A percentile compares a stretch with the other conserved stretches of the same genome.
Conservation (phyloP, 2,113 vertebrate genomes). For the pig (Sus scrofa) region T2T-Sscrofa CM000822.6:48757001-48757500, state of each 20-base stretch:
- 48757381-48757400: slow-evolving; percentile 68
- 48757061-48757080: not conserved
- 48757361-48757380: slow-evolving; percentile 76
- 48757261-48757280: slow-evolving; percentile 61
- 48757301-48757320: slow-evolving; percentile 1
- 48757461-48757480: slow-evolving; percentile 59
- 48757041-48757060: not conserved
- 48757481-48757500: slow-evolving; percentile 7
- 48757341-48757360: slow-evolving; percentile 68
- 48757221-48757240: not conserved
- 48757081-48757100: not conserved
- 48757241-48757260: slow-evolving; percentile 56
- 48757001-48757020: slow-evolving; percentile 37
- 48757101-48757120: not conserved
- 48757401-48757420: slow-evolving; percentile 73
- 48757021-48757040: not conserved
- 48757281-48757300: slow-evolving; percentile 64
- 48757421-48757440: slow-evolving; percentile 64
- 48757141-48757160: not conserved
- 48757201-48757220: slow-evolving; percentile 43
- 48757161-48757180: slow-evolving; percentile 7
- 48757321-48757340: slow-evolving; percentile 61
- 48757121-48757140: slow-evolving; percentile 7
- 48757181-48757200: not conserved
- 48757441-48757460: slow-evolving; percentile 60